A percentile compares a stretch with the other conserved stretches of the same genome.
phyloP scores from a whole-genome alignment of 2,113 vertebrate species.

The Myxocyprinus asiaticus region DNA sequence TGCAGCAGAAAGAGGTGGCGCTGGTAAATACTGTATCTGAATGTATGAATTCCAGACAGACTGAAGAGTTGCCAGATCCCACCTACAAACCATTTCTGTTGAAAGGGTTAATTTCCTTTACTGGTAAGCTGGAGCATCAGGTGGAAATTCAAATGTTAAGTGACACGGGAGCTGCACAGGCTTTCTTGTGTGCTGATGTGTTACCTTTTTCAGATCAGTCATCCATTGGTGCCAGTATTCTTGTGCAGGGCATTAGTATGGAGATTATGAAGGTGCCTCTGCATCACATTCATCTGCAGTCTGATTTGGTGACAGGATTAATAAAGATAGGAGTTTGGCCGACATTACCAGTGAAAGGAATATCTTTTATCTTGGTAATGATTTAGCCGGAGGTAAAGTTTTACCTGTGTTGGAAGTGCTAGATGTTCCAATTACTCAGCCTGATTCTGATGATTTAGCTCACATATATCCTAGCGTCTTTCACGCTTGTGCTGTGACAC shows the following conservation, averaged over 20 bases:
- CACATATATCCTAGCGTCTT: background rate
- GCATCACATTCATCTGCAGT: background rate
- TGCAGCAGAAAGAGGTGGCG: no score
- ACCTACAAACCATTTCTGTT: no score
- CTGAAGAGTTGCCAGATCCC: no score
- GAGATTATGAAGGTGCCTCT: background rate
- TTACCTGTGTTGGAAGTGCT: background rate
- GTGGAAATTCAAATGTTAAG: no score
- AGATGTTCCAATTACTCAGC: background rate
- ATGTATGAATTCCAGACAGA: no score
- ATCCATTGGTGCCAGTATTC: background rate
- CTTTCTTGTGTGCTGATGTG: background rate
- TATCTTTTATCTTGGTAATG: background rate
- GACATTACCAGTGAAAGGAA: constrained; percentile 29
- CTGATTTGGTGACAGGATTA: background rate
- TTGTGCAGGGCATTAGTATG: background rate
- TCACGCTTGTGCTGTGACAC: background rate
- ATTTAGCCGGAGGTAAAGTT: background rate
- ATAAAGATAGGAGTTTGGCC: background rate
- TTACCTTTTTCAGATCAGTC: constrained; percentile 17
- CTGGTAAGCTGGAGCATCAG: no score
- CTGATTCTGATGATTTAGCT: background rate
- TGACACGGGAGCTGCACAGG: constrained; percentile 3
- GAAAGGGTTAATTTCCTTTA: no score
- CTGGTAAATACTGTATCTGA: no score